Evolutionary conservation across 2,797 vertebrate genomes (phyloP), one percentile per base, ranked within the genome.

Genomic region (Poeciliopsis gracilis): DNA sequence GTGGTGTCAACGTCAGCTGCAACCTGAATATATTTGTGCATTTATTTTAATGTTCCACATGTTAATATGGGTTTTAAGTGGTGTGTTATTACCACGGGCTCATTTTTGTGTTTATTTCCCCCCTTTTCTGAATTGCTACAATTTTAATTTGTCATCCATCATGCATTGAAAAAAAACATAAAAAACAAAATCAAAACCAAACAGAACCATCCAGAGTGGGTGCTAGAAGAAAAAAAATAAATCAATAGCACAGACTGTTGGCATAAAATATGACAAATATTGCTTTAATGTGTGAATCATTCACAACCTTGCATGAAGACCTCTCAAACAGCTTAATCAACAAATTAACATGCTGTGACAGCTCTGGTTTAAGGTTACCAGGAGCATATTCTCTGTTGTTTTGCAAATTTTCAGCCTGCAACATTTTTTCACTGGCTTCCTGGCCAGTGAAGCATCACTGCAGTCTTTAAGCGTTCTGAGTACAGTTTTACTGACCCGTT

Each of bases 211-310:
- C n/a, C 41, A 70, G 41, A 45, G 12, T 46, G 25, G 5, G 41
- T 28, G 43, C 13, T 45, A 28, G 28, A 61, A 16, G n/a, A 59
- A 53, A 57, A 12, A 43, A 67, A 41, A n/a, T n/a, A 41, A 5
- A 41, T 43, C 66, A 69, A 69, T 69, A 69, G 38, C 23, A n/a
- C 66, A 69, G 38, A 66, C 61, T 23, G 38, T 43, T 69, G 66
- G 66, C 38, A 43, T 69, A 23, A 41, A 67, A 67, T 11, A 41
- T 13, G 23, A 69, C 20, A 69, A n/a, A 43, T 69, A 69, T n/a
- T 69, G 10, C 20, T n/a, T 43, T 45, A 69, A 69, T 69, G 23
- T 69, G 61, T 72, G 28, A 30, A 49, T 72, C n/a, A 47, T 47
- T 72, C 70, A 11, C n/a, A 72, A 30, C 30, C n/a, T 72, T 18